Evolutionary conservation across 2,113 vertebrate genomes (phyloP), one percentile per base, ranked within the genome.

Genomic region (Lagenorhynchus albirostris): DNA sequence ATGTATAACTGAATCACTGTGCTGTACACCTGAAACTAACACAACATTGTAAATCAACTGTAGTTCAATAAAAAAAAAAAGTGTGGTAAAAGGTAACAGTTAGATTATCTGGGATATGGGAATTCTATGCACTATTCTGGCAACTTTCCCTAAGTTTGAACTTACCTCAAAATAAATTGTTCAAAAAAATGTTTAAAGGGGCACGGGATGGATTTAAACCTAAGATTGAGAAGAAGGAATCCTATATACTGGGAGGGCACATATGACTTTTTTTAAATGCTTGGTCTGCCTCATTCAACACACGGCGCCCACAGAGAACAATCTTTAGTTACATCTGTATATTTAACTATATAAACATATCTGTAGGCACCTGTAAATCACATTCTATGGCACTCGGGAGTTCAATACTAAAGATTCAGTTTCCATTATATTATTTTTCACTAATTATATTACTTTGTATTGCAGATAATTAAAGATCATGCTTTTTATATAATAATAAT

Each of bases 381-480:
- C 71, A 65, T 88, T 94, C 74, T 80, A 12, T 29, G 67, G 67
- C n/a, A 63, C 50, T 90, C 38, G 63, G 29, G 87, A 62, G 29
- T 60, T 94, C 62, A 73, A 29, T 38, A 26, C 60, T 38, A 50
- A 76, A 63, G 41, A 68, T 55, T 63, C 47, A 6, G 18, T 71
- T 92, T 67, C 68, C 36, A 31, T 94, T 73, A n/a, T 70, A n/a
- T 70, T 91, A 50, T 84, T 95, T 88, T 90, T 44, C 65, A 88
- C n/a, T 71, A 92, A 95, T 38, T 70, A 68, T 23, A 50, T 80
- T 91, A 68, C 38, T 89, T 88, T 89, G 38, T 77, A 71, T 91
- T 77, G 3, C 14, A 55, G 55, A n/a, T 62, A 82, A 97, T 89
- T 74, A 91, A 96, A 80, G 67, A 81, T 17, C 33, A 47, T 47